Conservation (phyloP, 2,888 invertebrate species). For the Pristionchus entomophagus region DNA sequence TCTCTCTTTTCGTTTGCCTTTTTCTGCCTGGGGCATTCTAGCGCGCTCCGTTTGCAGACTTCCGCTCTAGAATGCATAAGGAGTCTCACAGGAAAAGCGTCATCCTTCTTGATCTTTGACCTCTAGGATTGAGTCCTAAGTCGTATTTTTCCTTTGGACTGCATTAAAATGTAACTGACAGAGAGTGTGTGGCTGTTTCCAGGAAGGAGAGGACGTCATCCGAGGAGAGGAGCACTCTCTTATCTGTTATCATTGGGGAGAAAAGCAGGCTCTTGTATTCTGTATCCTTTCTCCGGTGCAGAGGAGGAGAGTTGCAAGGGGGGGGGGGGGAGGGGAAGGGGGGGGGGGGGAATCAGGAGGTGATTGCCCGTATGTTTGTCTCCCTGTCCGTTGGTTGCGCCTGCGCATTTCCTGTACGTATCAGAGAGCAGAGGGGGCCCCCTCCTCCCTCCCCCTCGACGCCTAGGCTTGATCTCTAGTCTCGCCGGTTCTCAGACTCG, state of each 20-base stretch:
- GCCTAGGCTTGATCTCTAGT: neutral
- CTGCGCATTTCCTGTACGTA: slow-evolving; percentile 11
- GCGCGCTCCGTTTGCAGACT: slow-evolving; percentile 8
- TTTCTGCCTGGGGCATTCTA: neutral
- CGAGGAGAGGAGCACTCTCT: neutral
- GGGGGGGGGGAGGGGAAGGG: neutral
- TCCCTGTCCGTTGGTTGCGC: slow-evolving; percentile 7
- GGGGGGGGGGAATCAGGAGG: slow-evolving; percentile 7
- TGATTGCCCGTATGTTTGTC: slow-evolving; percentile 8
- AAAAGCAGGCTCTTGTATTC: slow-evolving; percentile 40
- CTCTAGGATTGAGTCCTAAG: neutral
- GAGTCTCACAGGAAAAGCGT: neutral
- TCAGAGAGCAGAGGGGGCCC: neutral
- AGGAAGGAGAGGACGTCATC: neutral
- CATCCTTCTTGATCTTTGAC: neutral
- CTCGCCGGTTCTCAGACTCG: neutral
- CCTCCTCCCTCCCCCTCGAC: neutral
- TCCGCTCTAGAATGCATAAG: slow-evolving; percentile 18
- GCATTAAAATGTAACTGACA: slow-evolving; percentile 7
- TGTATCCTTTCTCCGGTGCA: slow-evolving; percentile 18
- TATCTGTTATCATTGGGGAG: slow-evolving; percentile 33
- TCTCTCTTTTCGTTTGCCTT: neutral
- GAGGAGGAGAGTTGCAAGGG: neutral
- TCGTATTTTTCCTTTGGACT: neutral
- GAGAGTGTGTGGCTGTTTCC: neutral